These are phyloP conservation scores for Pangasius krempfi DNA, from an alignment of 2,797 vertebrate species.

Conservation along the genomic window DNA sequence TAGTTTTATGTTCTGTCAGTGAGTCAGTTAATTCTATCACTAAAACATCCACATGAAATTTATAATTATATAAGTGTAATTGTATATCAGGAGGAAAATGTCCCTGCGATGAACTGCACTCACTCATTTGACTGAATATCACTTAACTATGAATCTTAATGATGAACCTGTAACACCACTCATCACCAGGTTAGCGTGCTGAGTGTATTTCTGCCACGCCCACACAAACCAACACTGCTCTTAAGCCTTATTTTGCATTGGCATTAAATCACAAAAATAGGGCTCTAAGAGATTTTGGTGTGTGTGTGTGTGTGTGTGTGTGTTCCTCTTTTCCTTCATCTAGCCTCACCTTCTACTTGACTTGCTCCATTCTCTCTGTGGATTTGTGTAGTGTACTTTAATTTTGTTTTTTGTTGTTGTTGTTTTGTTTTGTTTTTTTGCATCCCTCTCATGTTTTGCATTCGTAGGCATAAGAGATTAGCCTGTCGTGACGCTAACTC, in stretches of 20 bases:
- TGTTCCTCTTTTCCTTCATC: not conserved
- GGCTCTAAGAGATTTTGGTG: not conserved
- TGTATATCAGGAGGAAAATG: not conserved
- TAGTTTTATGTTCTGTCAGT: not conserved
- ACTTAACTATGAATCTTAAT: not conserved
- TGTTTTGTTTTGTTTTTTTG: not conserved
- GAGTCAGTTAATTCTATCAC: not conserved
- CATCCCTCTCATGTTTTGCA: not conserved
- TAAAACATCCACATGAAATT: not conserved
- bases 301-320: not conserved
- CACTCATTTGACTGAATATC: not conserved
- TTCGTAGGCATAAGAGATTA: constrained; percentile 64
- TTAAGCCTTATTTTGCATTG: not conserved
- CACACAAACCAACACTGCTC: not conserved
- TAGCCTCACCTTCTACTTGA: not conserved
- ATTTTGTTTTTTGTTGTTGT: not conserved
- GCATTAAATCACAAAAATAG: not conserved
- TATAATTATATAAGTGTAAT: not conserved
- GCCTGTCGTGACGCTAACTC: constrained; percentile 67
- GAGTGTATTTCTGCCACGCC: not conserved
- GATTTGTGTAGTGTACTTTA: not conserved
- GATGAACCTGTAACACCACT: not conserved
- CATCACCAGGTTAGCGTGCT: not conserved
- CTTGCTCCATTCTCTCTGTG: not conserved
- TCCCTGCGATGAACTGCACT: not conserved